Evolutionary conservation across 2,888 invertebrate species (phyloP).

Genomic region (Euclidia mi): DNA sequence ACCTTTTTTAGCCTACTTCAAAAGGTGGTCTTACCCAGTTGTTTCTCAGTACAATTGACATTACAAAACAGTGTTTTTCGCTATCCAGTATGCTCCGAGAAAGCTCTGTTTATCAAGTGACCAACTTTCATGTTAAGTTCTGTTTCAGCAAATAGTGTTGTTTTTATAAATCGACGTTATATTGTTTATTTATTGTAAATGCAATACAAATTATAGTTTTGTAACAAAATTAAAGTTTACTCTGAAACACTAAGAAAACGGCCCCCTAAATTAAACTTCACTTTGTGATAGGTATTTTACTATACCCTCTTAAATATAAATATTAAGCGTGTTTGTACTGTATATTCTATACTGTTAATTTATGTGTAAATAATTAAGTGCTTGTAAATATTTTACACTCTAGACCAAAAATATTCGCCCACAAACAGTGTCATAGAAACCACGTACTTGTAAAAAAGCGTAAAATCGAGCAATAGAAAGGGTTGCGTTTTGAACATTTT

Average conservation of each 20-base stretch:
- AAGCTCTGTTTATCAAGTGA: slow-evolving; percentile 31
- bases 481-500: slow-evolving; percentile 41
- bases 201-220: no score
- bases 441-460: slow-evolving; percentile 24
- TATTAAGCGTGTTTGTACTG: no score
- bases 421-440: slow-evolving; percentile 18
- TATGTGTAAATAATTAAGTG: no score
- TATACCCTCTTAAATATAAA: no score
- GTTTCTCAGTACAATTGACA: slow-evolving; percentile 44
- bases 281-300: no score
- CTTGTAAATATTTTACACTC: slow-evolving; percentile 9
- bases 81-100: slow-evolving; percentile 32
- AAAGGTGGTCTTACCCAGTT: no score
- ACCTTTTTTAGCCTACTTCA: no score
- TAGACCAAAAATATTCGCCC: slow-evolving; percentile 27
- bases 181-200: neutral
- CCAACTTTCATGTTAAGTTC: slow-evolving; percentile 26
- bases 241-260: no score
- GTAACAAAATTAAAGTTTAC: no score
- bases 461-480: slow-evolving; percentile 34
- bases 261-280: no score
- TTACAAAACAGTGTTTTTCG: slow-evolving; percentile 38
- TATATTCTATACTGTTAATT: no score
- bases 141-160: slow-evolving; percentile 15
- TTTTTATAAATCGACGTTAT: neutral